Evolutionary conservation across 2,797 vertebrate genomes (phyloP).

Genomic region (Sebastolobus altivelis): DNA sequence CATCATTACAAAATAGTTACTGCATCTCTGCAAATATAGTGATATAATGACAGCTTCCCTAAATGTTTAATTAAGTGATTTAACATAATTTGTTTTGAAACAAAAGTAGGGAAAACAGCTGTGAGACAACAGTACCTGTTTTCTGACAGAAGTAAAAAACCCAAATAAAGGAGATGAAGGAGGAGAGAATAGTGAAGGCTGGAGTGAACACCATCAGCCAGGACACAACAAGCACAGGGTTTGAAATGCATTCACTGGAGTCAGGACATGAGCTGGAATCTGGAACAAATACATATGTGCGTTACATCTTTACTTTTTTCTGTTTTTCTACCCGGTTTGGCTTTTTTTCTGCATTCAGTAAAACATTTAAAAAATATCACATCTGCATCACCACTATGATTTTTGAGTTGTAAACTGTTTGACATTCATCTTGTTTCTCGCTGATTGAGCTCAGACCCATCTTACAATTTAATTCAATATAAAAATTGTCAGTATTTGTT

Average conservation of each 20-base stretch:
- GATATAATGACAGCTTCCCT: too few species aligned
- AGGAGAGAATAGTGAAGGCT: slow-evolving; percentile 18
- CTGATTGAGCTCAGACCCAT: background rate
- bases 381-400: background rate
- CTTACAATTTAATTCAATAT: background rate
- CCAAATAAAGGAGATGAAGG: slow-evolving; percentile 24
- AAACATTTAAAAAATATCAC: background rate
- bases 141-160: slow-evolving; percentile 14
- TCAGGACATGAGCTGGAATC: background rate
- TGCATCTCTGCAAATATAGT: background rate
- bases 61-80: background rate
- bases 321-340: accelerated
- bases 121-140: slow-evolving; percentile 20
- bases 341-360: background rate
- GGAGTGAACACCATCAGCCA: slow-evolving; percentile 19
- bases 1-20: background rate
- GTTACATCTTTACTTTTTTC: background rate
- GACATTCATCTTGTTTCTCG: background rate
- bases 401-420: background rate
- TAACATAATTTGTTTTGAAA: background rate
- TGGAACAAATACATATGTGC: background rate
- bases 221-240: accelerated
- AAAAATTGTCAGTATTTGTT: background rate
- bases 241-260: background rate
- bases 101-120: background rate